These are phyloP conservation scores for Melipona beecheii DNA, from an alignment of 2,888 invertebrate species.

Conservation along the genomic window DNA sequence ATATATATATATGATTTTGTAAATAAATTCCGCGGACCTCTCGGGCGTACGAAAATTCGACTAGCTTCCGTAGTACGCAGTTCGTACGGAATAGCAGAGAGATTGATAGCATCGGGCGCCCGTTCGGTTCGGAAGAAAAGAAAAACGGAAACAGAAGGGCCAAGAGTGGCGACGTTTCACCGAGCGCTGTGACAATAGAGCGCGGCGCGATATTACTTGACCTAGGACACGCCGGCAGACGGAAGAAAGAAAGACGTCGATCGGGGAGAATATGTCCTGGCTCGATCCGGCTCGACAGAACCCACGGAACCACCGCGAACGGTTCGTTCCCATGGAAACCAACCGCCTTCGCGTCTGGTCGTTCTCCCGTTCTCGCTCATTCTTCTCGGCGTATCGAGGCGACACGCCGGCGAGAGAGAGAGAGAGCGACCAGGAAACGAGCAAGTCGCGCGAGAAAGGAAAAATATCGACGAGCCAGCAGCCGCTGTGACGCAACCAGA, in stretches of 20 bases:
- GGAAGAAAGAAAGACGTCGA: slow-evolving; percentile 22
- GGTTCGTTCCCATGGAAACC: slow-evolving; percentile 76
- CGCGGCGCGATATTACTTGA: background rate
- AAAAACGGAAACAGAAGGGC: background rate
- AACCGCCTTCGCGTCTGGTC: slow-evolving; percentile 65
- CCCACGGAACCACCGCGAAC: slow-evolving; percentile 67
- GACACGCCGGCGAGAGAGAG: background rate
- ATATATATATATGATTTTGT: too few species aligned
- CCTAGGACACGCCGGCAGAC: slow-evolving; percentile 7
- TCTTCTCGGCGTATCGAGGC: slow-evolving; percentile 57
- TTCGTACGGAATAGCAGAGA: background rate
- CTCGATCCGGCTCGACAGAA: slow-evolving; percentile 60
- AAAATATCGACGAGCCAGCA: slow-evolving; percentile 1
- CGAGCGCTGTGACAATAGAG: background rate
- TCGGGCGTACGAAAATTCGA: background rate
- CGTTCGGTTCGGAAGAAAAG: too few species aligned
- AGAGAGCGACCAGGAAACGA: slow-evolving; percentile 18
- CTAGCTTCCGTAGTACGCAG: too few species aligned
- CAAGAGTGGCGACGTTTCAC: background rate
- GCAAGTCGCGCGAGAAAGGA: slow-evolving; percentile 26
- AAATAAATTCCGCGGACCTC: background rate
- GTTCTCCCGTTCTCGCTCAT: slow-evolving; percentile 47
- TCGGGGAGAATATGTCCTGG: slow-evolving; percentile 22
- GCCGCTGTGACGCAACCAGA: slow-evolving; percentile 26
- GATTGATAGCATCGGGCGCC: background rate